Conservation (phyloP, 2,888 invertebrate species). For the Amitus sp. region DNA sequence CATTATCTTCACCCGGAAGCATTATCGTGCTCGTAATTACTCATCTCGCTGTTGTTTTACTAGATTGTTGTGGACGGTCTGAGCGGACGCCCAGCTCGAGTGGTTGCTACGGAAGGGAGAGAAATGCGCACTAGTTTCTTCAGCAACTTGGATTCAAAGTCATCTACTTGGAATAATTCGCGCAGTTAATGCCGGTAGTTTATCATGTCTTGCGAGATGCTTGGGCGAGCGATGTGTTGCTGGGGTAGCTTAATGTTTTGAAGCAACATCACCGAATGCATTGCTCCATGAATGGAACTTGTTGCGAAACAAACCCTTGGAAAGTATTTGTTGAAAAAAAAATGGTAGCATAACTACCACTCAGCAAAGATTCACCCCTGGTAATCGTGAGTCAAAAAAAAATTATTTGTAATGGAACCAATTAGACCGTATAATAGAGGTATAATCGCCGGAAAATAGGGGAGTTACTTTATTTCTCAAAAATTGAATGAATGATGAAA, state of each 20-base stretch:
- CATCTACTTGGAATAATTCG: conserved; percentile 57
- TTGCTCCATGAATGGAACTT: conserved; percentile 4
- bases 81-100: conserved; percentile 16
- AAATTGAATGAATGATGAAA: too few species aligned
- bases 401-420: too few species aligned
- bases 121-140: conserved; percentile 35
- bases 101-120: conserved; percentile 27
- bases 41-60: conserved; percentile 34
- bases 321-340: neutral
- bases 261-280: conserved; percentile 45
- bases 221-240: conserved; percentile 27
- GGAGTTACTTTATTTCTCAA: too few species aligned
- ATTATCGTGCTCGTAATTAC: conserved; percentile 36
- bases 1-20: conserved; percentile 13
- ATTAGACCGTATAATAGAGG: too few species aligned
- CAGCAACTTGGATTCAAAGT: conserved; percentile 32
- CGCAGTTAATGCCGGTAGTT: conserved; percentile 54
- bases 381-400: too few species aligned
- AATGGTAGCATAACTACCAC: neutral
- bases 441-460: too few species aligned
- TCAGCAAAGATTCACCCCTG: too few species aligned
- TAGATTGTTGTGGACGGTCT: conserved; percentile 18
- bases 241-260: conserved; percentile 45
- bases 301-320: conserved; percentile 2
- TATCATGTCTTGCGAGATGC: conserved; percentile 51